A percentile compares a stretch with the other conserved stretches of the same genome.
These are phyloP conservation scores for Phrynocephalus vlangalii DNA, from an alignment of 2,797 vertebrate genomes.

Conservation along the genomic window DNA sequence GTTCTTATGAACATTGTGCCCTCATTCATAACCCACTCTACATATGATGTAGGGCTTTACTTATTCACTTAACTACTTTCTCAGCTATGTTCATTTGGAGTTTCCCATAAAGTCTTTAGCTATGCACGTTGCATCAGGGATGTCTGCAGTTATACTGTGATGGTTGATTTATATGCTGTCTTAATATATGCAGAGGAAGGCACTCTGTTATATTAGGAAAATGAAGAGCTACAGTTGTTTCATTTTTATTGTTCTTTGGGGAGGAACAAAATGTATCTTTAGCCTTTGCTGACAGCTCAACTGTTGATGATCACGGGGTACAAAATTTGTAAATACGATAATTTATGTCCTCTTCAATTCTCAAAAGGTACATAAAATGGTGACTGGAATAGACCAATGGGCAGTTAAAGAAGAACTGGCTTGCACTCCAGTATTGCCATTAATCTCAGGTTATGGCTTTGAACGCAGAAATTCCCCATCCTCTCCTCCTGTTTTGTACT, in stretches of 20 bases:
- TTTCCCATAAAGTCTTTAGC: conserved; percentile 16
- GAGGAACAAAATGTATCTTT: conserved; percentile 3
- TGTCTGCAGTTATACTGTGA: not conserved
- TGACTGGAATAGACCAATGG: conserved; percentile 43
- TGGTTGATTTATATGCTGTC: conserved; percentile 13
- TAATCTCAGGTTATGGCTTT: conserved; percentile 21
- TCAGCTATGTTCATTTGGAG: conserved; percentile 8
- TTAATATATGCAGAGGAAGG: not conserved
- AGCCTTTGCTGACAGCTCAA: conserved; percentile 30
- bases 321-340: conserved; percentile 57
- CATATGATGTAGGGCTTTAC: not conserved
- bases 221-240: conserved; percentile 12
- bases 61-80: not conserved
- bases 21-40: not conserved
- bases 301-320: conserved; percentile 29
- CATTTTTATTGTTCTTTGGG: conserved; percentile 31
- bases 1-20: too few relatives aligned
- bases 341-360: conserved; percentile 51
- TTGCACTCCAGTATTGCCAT: conserved; percentile 30
- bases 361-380: conserved; percentile 53
- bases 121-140: not conserved
- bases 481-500: not conserved
- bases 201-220: conserved; percentile 12
- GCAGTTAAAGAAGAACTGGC: conserved; percentile 29
- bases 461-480: conserved; percentile 26